Evolutionary conservation across 2,888 invertebrate genomes (phyloP).

Genomic region (Hydrotaea diabolus): DNA sequence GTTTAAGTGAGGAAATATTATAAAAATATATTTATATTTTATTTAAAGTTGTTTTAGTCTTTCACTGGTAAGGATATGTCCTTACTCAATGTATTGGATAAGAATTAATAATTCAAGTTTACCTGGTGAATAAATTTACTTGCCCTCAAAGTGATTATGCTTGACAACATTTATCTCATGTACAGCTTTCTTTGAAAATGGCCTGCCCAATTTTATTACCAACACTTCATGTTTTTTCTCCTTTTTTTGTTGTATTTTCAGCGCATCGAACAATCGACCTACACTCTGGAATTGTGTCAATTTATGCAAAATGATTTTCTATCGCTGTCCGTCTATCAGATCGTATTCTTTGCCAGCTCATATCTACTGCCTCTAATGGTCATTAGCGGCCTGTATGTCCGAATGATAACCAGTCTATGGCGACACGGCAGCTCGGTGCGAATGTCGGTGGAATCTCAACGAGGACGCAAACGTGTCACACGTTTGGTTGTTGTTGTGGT

Average conservation of each 20-base stretch:
- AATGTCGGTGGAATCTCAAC: slow-evolving; percentile 87
- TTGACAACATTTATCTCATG: no score
- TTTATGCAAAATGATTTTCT: slow-evolving; percentile 83
- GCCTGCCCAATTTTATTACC: no score
- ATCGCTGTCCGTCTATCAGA: slow-evolving; percentile 82
- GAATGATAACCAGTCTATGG: slow-evolving; percentile 94
- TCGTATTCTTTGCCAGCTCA: slow-evolving; percentile 91
- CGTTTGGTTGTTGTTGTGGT: slow-evolving; percentile 95
- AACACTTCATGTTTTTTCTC: background rate
- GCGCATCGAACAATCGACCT: slow-evolving; percentile 65
- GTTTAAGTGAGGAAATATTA: no score
- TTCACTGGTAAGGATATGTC: no score
- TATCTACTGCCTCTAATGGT: slow-evolving; percentile 93
- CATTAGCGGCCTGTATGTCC: slow-evolving; percentile 92
- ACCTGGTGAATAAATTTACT: no score
- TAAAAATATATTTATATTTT: no score
- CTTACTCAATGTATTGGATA: no score
- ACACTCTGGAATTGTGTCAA: slow-evolving; percentile 80
- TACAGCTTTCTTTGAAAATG: no score
- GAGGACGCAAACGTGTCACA: slow-evolving; percentile 93
- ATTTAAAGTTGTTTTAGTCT: no score
- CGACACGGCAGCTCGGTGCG: slow-evolving; percentile 89
- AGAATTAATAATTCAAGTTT: no score
- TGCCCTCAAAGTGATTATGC: no score
- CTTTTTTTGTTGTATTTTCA: slow-evolving; percentile 33